Conservation (phyloP, 2,888 invertebrate genomes). For the Cyrtodaria siliqua region DNA sequence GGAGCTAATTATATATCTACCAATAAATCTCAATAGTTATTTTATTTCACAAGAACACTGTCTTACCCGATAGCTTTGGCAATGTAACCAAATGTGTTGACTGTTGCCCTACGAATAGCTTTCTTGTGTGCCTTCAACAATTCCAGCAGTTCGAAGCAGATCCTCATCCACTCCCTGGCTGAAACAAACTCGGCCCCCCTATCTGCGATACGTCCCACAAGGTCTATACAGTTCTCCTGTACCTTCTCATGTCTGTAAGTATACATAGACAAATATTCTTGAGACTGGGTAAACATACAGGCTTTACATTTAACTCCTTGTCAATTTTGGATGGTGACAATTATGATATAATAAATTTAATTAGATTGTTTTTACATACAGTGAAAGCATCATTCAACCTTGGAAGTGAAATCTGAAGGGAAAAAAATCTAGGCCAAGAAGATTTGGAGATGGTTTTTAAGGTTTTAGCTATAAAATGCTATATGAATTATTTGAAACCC, state of each 20-base stretch:
- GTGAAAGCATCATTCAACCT: too few relatives aligned
- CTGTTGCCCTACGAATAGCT: constrained; percentile 98
- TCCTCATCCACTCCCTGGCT: constrained; percentile 99
- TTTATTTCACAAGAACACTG: too few relatives aligned
- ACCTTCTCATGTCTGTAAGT: constrained; percentile 90
- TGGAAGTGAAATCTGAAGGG: too few relatives aligned
- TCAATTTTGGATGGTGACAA: background rate
- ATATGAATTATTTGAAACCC: too few relatives aligned
- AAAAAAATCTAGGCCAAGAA: too few relatives aligned
- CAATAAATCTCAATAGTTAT: too few relatives aligned
- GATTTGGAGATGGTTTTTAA: too few relatives aligned
- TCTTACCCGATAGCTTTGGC: constrained; percentile 98
- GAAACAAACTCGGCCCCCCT: constrained; percentile 99
- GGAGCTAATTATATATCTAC: too few relatives aligned
- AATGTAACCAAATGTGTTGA: constrained; percentile 99
- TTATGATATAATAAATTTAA: too few relatives aligned
- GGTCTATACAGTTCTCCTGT: constrained; percentile 99
- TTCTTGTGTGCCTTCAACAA: constrained; percentile 99
- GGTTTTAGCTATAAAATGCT: too few relatives aligned
- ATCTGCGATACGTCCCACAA: constrained; percentile 99
- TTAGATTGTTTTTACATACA: too few relatives aligned
- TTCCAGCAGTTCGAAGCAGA: constrained; percentile 99
- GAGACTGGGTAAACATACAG: background rate
- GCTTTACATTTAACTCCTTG: background rate
- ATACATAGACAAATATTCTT: background rate